A percentile compares a stretch with the other conserved stretches of the same genome.
Conservation (phyloP, 2,888 invertebrate genomes). For the Endotricha flammealis region DNA sequence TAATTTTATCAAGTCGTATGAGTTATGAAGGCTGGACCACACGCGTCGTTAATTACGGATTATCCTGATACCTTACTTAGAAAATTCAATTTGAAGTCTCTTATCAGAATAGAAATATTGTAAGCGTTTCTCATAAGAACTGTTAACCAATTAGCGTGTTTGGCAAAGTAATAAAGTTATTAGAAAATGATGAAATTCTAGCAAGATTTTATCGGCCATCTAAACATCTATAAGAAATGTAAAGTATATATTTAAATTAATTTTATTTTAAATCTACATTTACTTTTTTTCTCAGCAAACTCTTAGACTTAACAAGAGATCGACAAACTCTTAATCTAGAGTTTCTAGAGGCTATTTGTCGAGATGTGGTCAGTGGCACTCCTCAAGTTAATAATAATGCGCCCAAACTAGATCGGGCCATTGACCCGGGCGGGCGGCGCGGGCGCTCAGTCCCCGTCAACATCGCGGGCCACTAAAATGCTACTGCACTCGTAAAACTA, state of each 20-base stretch:
- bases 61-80: slow-evolving; percentile 32
- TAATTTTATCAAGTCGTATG: slow-evolving; percentile 77
- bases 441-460: slow-evolving; percentile 55
- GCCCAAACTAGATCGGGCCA: slow-evolving; percentile 76
- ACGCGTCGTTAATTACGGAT: slow-evolving; percentile 70
- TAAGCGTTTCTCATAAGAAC: no score
- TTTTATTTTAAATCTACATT: no score
- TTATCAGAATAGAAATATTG: slow-evolving; percentile 12
- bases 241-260: no score
- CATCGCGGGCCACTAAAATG: slow-evolving; percentile 59
- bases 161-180: no score
- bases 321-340: slow-evolving; percentile 31
- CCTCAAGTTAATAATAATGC: slow-evolving; percentile 71
- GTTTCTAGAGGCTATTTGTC: slow-evolving; percentile 43
- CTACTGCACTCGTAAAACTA: slow-evolving; percentile 23
- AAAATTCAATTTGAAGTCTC: slow-evolving; percentile 6
- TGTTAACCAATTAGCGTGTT: no score
- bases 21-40: slow-evolving; percentile 74
- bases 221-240: no score
- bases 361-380: slow-evolving; percentile 48
- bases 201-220: no score
- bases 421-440: slow-evolving; percentile 63
- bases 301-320: slow-evolving; percentile 27
- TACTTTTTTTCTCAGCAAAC: no score
- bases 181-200: no score